These are phyloP conservation scores for Dolichoris vasculosae DNA, from an alignment of 1,140 invertebrate genomes.

Conservation along the genomic window DNA sequence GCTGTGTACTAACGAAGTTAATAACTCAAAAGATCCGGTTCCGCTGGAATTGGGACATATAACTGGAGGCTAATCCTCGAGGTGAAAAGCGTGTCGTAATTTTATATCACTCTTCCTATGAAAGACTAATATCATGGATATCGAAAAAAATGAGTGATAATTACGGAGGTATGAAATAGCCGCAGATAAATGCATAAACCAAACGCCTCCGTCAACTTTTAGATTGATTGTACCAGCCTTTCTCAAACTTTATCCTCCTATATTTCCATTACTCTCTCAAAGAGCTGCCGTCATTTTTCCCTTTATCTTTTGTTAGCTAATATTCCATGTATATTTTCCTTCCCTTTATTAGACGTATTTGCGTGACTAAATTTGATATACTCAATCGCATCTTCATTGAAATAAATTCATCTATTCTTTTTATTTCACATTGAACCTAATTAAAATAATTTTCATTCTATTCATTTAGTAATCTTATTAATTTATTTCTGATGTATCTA, in stretches of 20 bases:
- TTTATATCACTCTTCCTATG: conserved; percentile 17
- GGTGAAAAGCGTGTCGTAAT: conserved; percentile 22
- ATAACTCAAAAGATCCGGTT: conserved; percentile 13
- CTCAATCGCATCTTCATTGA: too few relatives aligned
- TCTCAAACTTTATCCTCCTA: too few relatives aligned
- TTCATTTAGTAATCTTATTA: too few relatives aligned
- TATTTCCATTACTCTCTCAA: neutral
- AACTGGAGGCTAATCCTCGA: conserved; percentile 24
- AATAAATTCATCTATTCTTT: too few relatives aligned
- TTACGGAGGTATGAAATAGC: neutral
- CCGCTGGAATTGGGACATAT: neutral
- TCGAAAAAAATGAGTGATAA: neutral
- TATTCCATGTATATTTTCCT: too few relatives aligned
- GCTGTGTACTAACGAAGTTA: neutral
- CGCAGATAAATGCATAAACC: neutral
- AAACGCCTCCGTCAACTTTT: neutral
- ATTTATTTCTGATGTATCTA: too few relatives aligned
- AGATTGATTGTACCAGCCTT: neutral
- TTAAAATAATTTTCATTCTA: too few relatives aligned
- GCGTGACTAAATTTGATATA: too few relatives aligned
- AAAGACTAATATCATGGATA: neutral
- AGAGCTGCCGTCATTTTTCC: neutral
- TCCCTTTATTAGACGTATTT: too few relatives aligned
- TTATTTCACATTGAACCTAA: too few relatives aligned
- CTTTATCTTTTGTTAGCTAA: too few relatives aligned